Conservation (phyloP, 2,113 vertebrate species). For the Orycteropus afer region DNA sequence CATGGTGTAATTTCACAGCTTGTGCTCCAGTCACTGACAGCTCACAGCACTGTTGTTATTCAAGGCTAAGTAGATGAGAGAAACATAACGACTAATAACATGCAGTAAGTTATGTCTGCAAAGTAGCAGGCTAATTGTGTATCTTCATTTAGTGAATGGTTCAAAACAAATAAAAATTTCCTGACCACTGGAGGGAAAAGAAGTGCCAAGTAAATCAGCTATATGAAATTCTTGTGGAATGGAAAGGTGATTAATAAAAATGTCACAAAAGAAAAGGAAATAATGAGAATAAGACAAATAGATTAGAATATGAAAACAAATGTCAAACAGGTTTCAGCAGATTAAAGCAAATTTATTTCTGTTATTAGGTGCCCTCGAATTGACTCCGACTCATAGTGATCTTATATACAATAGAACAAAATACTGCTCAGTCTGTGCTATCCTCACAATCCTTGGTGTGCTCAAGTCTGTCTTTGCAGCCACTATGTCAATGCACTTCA, state of each 20-base stretch:
- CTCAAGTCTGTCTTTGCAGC: too few species aligned
- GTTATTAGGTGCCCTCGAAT: too few species aligned
- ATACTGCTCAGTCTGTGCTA: too few species aligned
- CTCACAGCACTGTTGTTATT: conserved; percentile 24
- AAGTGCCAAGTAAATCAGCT: not conserved
- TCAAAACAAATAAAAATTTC: conserved; percentile 63
- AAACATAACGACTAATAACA: conserved; percentile 22
- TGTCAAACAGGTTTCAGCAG: not conserved
- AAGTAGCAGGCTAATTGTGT: conserved; percentile 56
- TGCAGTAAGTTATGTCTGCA: conserved; percentile 28
- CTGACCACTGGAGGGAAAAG: conserved; percentile 55
- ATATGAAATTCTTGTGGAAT: not conserved
- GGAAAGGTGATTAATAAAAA: conserved; percentile 44
- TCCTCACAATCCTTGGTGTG: too few species aligned
- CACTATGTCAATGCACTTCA: too few species aligned
- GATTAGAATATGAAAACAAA: not conserved
- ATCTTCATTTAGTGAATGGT: conserved; percentile 50
- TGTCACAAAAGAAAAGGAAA: conserved; percentile 35
- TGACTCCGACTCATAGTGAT: too few species aligned
- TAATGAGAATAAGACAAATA: not conserved
- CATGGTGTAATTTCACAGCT: not conserved
- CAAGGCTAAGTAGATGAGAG: conserved; percentile 53
- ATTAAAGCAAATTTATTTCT: too few species aligned
- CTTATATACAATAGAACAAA: too few species aligned
- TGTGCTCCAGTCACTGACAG: not conserved